Conservation (phyloP, 2,888 invertebrate genomes). For the Caenorhabditis sinica region DNA sequence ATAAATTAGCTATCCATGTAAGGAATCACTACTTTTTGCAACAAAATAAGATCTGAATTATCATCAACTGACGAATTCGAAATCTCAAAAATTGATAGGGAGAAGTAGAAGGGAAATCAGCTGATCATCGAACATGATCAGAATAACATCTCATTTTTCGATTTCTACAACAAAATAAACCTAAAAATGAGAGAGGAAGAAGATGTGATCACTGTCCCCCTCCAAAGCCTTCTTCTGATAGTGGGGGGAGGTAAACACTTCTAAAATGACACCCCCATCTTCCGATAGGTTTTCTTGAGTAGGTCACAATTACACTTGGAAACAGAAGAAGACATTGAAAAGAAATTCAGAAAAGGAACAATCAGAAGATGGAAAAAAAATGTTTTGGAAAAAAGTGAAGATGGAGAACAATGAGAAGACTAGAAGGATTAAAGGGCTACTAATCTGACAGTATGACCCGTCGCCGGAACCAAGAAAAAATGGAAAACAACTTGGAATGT, state of each 20-base stretch:
- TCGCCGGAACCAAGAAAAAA: background rate
- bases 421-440: constrained; percentile 6
- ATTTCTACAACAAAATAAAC: constrained; percentile 1
- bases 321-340: background rate
- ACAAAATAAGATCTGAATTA: no score
- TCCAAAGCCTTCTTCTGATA: background rate
- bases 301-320: constrained; percentile 4
- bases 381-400: background rate
- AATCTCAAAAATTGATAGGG: background rate
- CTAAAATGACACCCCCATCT: background rate
- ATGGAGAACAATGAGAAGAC: no score
- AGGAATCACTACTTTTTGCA: background rate
- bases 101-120: background rate
- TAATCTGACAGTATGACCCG: background rate
- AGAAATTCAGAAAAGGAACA: no score
- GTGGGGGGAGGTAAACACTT: background rate
- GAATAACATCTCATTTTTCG: background rate
- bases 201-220: constrained; percentile 18
- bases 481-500: background rate
- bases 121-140: constrained; percentile 18
- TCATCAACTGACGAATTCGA: no score
- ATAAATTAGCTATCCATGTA: background rate
- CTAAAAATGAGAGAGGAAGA: background rate
- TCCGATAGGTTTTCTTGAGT: background rate
- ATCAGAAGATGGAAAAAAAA: no score